Evolutionary conservation across 2,113 vertebrate genomes (phyloP).

Genomic region (Neolamprologus toae): DNA sequence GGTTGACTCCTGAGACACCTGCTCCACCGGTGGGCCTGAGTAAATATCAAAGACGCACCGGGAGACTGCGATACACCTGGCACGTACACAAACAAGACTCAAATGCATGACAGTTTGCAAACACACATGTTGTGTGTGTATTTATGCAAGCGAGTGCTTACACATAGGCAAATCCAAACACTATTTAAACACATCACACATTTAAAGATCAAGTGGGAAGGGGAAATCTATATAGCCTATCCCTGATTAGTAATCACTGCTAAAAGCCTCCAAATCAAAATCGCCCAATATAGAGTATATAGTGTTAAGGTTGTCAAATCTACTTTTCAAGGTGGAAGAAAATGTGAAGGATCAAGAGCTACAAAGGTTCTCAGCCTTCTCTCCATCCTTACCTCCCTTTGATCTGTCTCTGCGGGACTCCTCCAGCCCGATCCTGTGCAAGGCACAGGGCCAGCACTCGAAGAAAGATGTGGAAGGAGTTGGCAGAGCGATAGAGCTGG

Average conservation of each 20-base stretch:
- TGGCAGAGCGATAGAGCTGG: conserved; percentile 81
- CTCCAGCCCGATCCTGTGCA: conserved; percentile 71
- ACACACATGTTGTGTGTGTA: conserved; percentile 34
- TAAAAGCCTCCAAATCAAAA: neutral
- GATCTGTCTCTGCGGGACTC: conserved; percentile 91
- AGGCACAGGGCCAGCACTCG: conserved; percentile 83
- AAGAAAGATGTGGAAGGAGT: conserved; percentile 92
- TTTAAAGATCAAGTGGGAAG: conserved; percentile 15
- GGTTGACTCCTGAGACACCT: conserved; percentile 70
- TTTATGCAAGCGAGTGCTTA: conserved; percentile 10
- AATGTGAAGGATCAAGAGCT: neutral
- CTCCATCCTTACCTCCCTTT: conserved; percentile 85
- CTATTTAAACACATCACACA: conserved; percentile 15
- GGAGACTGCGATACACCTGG: conserved; percentile 51
- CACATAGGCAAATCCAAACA: conserved; percentile 16
- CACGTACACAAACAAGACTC: conserved; percentile 40
- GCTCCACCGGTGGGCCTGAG: conserved; percentile 51
- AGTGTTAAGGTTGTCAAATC: neutral
- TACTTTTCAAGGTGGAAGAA: neutral
- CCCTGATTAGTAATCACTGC: conserved; percentile 7
- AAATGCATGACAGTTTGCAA: conserved; percentile 38
- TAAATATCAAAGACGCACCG: conserved; percentile 60
- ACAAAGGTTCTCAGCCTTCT: neutral
- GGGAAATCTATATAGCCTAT: neutral
- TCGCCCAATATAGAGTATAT: neutral